Base-by-base conservation (phyloP, 2,888 invertebrate genomes). In the Octodonta nipae region DNA sequence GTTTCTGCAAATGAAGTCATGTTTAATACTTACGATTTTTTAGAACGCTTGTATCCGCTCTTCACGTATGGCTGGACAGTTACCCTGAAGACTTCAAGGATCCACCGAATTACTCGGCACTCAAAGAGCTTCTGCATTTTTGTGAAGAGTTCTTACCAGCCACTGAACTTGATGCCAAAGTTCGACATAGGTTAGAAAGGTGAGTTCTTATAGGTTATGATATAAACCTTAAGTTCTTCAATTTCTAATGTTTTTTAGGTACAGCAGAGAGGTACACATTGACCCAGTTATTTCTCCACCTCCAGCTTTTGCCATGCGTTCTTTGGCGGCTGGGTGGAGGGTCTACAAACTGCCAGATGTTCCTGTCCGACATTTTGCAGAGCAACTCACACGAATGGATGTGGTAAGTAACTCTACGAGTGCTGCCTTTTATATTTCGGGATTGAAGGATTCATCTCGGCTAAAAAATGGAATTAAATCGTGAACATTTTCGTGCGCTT, bases 321-420 rank as follows among this genome's bases (percentile, higher is more conserved):
- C 52, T 24, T 41, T 42, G 47, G 41, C 50, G 44, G 42, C 53
- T 42, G 45, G 64, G 50, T 59, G 61, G 60, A 51, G 54, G 33
- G 67, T 70, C 39, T 86, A 83, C 63, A 75, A 76, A 41, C 77
- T 87, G 60, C 86, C 85, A 33, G 79, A 85, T 58, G 79, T 88
- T 46, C 82, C 86, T 35, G 84, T 84, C 51, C 75, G 82, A 15
- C 87, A 85, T 60, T 91, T 96, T 66, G 98, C 98, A 45, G 91
- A 95, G 61, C 96, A 98, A 65, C 74, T 98, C 48, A 98, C 96
- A 15, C 76, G 87, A 49, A 91, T 92, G 81, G 96, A 98, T 67
- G 86, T 87, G 69, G 79, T 78, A 60, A 65, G 67, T 58, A 25
- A 8, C 24, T 10, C 24, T n/a, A n/a, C n/a, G n/a, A n/a, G n/a